phyloP scores from a whole-genome alignment of 2,888 invertebrate species.

The Stegana nigrithorax region DNA sequence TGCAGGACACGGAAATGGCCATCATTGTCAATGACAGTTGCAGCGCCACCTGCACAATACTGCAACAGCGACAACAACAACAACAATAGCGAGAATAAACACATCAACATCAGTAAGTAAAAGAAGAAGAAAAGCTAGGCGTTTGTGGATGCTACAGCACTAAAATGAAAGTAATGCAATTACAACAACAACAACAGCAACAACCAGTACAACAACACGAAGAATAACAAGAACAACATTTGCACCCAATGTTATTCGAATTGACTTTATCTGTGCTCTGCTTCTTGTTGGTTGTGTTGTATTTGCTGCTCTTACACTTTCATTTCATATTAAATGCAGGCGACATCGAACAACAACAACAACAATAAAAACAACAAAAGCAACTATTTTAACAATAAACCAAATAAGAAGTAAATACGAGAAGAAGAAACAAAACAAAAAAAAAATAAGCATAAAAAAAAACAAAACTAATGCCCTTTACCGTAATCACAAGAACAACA shows the following conservation, averaged over 20 bases:
- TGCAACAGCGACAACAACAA: not conserved
- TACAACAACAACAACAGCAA: constrained; percentile 38
- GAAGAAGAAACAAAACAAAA: constrained; percentile 24
- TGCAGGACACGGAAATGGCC: constrained; percentile 29
- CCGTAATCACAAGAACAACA: not conserved
- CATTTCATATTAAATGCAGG: not conserved
- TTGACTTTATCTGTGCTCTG: constrained; percentile 52
- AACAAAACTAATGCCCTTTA: constrained; percentile 16
- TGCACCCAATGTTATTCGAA: constrained; percentile 51
- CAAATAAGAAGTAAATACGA: constrained; percentile 1
- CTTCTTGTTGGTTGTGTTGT: constrained; percentile 2
- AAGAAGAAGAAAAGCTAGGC: not conserved
- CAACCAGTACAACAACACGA: constrained; percentile 23
- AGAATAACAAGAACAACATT: constrained; percentile 35
- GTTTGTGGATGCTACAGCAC: not conserved
- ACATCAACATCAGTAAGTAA: too few species aligned
- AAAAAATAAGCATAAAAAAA: constrained; percentile 26
- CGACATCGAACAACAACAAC: not conserved
- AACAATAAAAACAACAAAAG: not conserved
- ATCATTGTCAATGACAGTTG: constrained; percentile 39
- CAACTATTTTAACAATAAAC: constrained; percentile 7
- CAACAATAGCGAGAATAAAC: not conserved
- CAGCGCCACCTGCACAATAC: constrained; percentile 36
- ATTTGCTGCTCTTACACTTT: constrained; percentile 10
- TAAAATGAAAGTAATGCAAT: constrained; percentile 40